Evolutionary conservation across 2,113 vertebrate species (phyloP), one percentile per base, ranked within the genome.

Genomic region (Stigmatopora nigra): DNA sequence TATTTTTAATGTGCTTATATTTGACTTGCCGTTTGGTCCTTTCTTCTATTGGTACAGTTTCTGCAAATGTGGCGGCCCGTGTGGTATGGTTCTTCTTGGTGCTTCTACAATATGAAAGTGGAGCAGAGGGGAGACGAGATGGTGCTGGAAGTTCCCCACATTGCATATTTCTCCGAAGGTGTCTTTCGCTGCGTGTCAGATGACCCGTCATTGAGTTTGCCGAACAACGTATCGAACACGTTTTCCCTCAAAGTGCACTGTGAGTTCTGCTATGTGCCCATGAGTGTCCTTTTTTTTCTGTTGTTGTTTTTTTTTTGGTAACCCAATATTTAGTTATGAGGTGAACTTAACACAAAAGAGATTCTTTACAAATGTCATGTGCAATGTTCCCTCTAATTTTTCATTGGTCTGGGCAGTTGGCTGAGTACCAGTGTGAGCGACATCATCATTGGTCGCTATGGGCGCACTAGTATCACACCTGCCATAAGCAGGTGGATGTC

Each of bases 211-310:
- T 67, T 44, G 65, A 84, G 81, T 0, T 65, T 45, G 0, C 13
- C 78, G 11, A 71, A 89, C 72, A 80, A 81, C 65, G 69, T 70
- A 35, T 89, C 90, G 48, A 8, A 68, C 55, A 35, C 51, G 0
- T 59, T 89, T 71, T 53, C 60, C 63, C 38, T 91, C 67, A 85
- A 83, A 62, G 80, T 91, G 45, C 79, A 90, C 25, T 90, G 91
- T 92, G 78, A 90, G 91, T 91, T 15, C 15, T 13, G 0, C 8
- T 25, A 17, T 61, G 36, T n/a, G 15, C 38, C 44, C 45, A 61
- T 5, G 47, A 57, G 11, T 58, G 2, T 9, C 25, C 12, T 20
- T 4, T 22, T 57, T 2, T 19, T 57, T 10, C n/a, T n/a, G n/a
- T 7, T 55, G 17, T 20, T 25, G 4, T 22, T 56, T 25, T 56